Base-by-base conservation (phyloP, 2,797 vertebrate species). In the Eulemur coronatus region DNA sequence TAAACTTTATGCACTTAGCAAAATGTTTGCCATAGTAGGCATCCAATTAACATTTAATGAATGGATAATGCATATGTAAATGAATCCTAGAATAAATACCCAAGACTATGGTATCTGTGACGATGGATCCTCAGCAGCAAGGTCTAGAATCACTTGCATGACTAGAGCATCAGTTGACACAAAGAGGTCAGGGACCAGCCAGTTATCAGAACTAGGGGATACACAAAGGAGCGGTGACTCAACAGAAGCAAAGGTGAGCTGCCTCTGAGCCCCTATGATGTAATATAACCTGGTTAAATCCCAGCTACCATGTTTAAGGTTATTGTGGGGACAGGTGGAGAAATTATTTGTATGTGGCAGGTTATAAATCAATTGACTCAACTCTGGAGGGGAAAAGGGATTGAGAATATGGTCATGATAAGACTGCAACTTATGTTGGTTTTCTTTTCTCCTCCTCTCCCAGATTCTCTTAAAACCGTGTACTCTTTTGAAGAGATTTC, bases 401-500 rank as follows among this genome's bases (percentile, higher is more conserved):
- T 17, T 43, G 35, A 94, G 41, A 55, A 59, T 67, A 75, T 87
- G 41, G 26, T 67, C 11, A 78, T 55, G 28, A 70, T 50, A 96
- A 57, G 18, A 69, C 7, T 35, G 15, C 46, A 48, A 55, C 30
- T 84, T 48, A 28, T 1, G 7, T 11, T 69, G 59, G 0, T 46
- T 70, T 59, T 46, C 43, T 11, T 89, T 70, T 59, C 35, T 33
- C 2, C 38, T 11, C 11, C 10, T 72, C 28, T 81, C 24, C 24
- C 7, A 65, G 41, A 20, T 89, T 91, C 69, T 89, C n/a, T 72
- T 91, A 90, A 97, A 97, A 90, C 18, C 1, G 14, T 70, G 22
- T 7, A 46, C 38, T 93, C 26, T 93, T 92, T 61, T 65, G 69
- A 90, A 96, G 33, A 93, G 28, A 30, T 84, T 97, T 94, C 89